Conservation (phyloP, 2,888 invertebrate species). For the Lathronympha strigana region DNA sequence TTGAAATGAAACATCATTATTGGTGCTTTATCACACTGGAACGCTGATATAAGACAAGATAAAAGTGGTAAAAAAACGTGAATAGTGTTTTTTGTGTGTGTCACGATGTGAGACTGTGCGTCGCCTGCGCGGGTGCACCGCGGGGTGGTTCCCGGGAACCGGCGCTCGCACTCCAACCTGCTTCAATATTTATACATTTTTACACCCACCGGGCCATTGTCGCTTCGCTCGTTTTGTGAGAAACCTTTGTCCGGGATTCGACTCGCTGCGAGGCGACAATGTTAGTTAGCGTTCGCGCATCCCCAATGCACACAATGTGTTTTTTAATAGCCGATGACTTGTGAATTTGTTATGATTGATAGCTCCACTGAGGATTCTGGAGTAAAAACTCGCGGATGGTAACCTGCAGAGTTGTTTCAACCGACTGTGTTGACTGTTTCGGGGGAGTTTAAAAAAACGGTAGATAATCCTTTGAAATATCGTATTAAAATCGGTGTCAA, state of each 20-base stretch:
- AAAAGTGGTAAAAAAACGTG: slow-evolving; percentile 68
- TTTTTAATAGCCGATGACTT: slow-evolving; percentile 82
- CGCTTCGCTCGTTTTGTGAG: slow-evolving; percentile 67
- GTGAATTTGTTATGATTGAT: slow-evolving; percentile 84
- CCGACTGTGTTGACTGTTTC: slow-evolving; percentile 49
- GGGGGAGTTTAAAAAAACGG: slow-evolving; percentile 4
- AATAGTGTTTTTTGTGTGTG: slow-evolving; percentile 73
- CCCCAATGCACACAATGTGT: slow-evolving; percentile 72
- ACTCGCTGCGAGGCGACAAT: slow-evolving; percentile 79
- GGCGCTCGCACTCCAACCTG: slow-evolving; percentile 64
- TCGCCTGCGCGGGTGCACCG: slow-evolving; percentile 75
- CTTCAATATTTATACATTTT: slow-evolving; percentile 78
- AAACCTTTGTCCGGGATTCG: slow-evolving; percentile 75
- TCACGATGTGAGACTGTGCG: slow-evolving; percentile 77
- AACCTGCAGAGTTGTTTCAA: slow-evolving; percentile 57
- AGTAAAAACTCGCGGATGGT: slow-evolving; percentile 62
- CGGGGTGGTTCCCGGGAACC: slow-evolving; percentile 81
- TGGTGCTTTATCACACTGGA: slow-evolving; percentile 79
- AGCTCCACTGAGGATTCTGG: slow-evolving; percentile 58
- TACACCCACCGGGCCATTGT: slow-evolving; percentile 78
- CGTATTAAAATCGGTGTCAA: slow-evolving; percentile 31
- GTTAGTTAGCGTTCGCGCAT: slow-evolving; percentile 78
- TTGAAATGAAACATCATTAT: slow-evolving; percentile 82
- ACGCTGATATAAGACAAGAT: slow-evolving; percentile 77
- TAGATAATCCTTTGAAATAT: slow-evolving; percentile 23